phyloP scores from a whole-genome alignment of 2,797 vertebrate species.

The Tokudaia tokunoshimensis region DNA sequence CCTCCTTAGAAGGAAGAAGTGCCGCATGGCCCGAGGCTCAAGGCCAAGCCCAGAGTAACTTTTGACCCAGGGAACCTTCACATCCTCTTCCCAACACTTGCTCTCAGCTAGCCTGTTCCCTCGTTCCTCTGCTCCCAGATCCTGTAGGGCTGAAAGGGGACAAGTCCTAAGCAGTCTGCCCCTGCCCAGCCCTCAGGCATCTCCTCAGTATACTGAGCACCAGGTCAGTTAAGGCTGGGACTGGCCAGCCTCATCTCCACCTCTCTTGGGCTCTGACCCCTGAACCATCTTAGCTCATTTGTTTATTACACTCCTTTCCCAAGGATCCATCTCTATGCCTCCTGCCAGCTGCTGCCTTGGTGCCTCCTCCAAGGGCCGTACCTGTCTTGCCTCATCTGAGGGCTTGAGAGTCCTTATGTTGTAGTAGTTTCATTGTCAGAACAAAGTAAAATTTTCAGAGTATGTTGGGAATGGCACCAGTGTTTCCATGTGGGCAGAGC shows the following conservation, averaged over 20 bases:
- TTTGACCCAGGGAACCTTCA: neutral
- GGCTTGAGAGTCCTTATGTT: conserved; percentile 30
- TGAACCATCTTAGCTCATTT: neutral
- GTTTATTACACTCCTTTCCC: conserved; percentile 7
- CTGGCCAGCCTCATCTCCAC: neutral
- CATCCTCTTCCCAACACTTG: neutral
- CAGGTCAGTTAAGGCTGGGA: neutral
- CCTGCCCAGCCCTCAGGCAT: neutral
- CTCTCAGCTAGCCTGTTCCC: conserved; percentile 1
- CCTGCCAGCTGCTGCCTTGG: conserved; percentile 33
- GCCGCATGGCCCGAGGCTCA: neutral
- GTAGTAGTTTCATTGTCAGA: conserved; percentile 83
- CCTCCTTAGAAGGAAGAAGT: conserved; percentile 46
- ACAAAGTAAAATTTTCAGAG: conserved; percentile 85
- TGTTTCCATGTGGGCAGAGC: neutral
- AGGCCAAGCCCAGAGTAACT: conserved; percentile 16
- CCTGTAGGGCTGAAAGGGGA: neutral
- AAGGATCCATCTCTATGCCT: neutral
- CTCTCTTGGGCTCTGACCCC: neutral
- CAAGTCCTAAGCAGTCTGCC: neutral
- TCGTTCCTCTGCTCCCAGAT: conserved; percentile 4
- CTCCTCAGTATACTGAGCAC: neutral
- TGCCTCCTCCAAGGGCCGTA: conserved; percentile 48
- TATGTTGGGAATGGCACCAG: neutral
- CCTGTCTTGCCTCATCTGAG: conserved; percentile 51